Conservation (phyloP, 2,888 invertebrate genomes). For the Apamea epomidion region DNA sequence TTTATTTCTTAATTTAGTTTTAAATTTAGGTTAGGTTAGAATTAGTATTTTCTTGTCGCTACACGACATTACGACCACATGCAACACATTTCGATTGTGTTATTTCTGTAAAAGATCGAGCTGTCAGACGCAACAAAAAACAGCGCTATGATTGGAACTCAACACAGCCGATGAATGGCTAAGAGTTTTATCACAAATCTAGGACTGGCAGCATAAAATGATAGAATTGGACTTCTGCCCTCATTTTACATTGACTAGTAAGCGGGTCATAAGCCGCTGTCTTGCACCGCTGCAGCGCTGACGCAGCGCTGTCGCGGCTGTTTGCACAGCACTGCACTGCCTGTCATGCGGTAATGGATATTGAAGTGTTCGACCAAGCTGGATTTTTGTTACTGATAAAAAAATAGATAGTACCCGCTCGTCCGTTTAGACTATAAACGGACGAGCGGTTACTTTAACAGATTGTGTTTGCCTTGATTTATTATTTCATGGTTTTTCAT, state of each 20-base stretch:
- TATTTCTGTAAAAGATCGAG: neutral
- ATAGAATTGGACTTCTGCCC: neutral
- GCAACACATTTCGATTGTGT: neutral
- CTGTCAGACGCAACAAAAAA: neutral
- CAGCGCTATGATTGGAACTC: neutral
- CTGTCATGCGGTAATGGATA: slow-evolving; percentile 83
- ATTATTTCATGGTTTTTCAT: neutral
- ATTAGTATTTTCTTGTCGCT: too few species aligned
- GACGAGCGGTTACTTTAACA: slow-evolving; percentile 10
- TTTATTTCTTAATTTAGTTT: too few species aligned
- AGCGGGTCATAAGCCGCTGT: slow-evolving; percentile 48
- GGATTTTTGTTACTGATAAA: slow-evolving; percentile 70
- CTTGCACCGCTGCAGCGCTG: slow-evolving; percentile 65
- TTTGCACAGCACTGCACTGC: slow-evolving; percentile 83
- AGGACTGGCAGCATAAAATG: neutral
- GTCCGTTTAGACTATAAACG: too few species aligned
- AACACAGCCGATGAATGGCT: neutral
- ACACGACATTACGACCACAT: too few species aligned
- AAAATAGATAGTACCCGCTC: too few species aligned
- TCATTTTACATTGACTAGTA: neutral
- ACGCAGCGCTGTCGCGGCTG: slow-evolving; percentile 73
- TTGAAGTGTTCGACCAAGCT: slow-evolving; percentile 77
- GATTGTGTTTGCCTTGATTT: slow-evolving; percentile 7
- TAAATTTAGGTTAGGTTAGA: too few species aligned
- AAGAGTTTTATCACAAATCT: neutral